phyloP scores from a whole-genome alignment of 1,140 invertebrate genomes.

The Ips typographus region DNA sequence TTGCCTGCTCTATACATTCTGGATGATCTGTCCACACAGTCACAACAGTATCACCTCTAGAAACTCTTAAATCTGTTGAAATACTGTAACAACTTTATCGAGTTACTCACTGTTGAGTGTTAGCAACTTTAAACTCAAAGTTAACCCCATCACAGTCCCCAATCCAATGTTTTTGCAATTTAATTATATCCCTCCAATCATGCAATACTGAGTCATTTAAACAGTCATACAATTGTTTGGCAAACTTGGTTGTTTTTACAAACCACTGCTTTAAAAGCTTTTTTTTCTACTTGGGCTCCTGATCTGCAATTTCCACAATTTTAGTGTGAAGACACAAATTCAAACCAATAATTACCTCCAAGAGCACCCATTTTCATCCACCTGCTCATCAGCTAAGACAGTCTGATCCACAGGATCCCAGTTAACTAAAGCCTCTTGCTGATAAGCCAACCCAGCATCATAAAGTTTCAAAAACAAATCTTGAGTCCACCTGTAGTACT shows the following conservation, averaged over 20 bases:
- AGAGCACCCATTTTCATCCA: constrained; percentile 86
- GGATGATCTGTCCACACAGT: constrained; percentile 78
- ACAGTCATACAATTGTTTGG: constrained; percentile 76
- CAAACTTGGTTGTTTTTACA: constrained; percentile 86
- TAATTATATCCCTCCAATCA: constrained; percentile 84
- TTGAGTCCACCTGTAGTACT: constrained; percentile 94
- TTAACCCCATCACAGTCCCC: constrained; percentile 84
- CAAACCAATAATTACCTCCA: constrained; percentile 61
- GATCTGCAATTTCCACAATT: constrained; percentile 75
- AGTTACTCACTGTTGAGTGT: constrained; percentile 43
- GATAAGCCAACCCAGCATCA: constrained; percentile 83
- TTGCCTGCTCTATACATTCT: constrained; percentile 71
- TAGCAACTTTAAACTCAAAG: constrained; percentile 69
- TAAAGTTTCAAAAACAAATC: constrained; percentile 89
- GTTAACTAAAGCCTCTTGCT: constrained; percentile 88
- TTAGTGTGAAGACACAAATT: not conserved
- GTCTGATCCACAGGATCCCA: constrained; percentile 99
- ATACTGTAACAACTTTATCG: not conserved
- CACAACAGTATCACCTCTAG: constrained; percentile 43
- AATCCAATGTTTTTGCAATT: constrained; percentile 94
- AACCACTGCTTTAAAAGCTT: constrained; percentile 93
- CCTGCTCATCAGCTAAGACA: constrained; percentile 97
- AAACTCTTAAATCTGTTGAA: too few relatives aligned
- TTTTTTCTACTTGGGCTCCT: constrained; percentile 91
- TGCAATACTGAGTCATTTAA: constrained; percentile 67